These are phyloP conservation scores for Pedionomus torquatus DNA, from an alignment of 2,113 vertebrate genomes.

Conservation along the genomic window DNA sequence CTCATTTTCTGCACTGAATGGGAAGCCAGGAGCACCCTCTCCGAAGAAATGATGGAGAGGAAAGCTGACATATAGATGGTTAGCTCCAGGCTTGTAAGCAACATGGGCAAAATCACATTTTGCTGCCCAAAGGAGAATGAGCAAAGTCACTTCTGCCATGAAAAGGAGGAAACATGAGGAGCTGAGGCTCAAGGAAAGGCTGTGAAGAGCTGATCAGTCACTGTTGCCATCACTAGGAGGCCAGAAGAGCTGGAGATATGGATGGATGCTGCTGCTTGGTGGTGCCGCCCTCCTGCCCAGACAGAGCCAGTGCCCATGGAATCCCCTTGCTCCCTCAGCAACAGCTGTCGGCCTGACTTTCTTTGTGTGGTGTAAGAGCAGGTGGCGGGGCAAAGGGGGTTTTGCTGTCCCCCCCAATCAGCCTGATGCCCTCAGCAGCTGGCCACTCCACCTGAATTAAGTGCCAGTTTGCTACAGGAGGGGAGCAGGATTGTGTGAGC, in stretches of 20 bases:
- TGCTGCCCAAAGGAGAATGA: not conserved
- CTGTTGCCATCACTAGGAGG: not conserved
- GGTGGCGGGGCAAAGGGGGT: not conserved
- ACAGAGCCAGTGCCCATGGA: not conserved
- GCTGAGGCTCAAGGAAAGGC: not conserved
- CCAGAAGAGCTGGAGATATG: not conserved
- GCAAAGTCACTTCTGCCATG: not conserved
- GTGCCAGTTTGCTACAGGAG: not conserved
- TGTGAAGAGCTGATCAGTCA: not conserved
- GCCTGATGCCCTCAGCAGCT: fast-evolving
- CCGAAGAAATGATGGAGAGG: not conserved
- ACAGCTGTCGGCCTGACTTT: fast-evolving
- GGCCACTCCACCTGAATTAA: not conserved
- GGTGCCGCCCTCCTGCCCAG: not conserved
- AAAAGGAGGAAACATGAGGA: not conserved
- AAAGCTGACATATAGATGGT: fast-evolving
- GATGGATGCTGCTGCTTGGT: not conserved
- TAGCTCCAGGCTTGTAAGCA: not conserved
- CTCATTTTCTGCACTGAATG: not conserved
- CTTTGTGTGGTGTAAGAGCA: not conserved
- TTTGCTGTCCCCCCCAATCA: not conserved
- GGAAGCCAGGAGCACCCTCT: not conserved
- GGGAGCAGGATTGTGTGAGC: not conserved
- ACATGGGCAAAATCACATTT: not conserved
- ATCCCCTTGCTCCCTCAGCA: not conserved